Evolutionary conservation across 2,797 vertebrate genomes (phyloP).

Genomic region (Selene dorsalis): DNA sequence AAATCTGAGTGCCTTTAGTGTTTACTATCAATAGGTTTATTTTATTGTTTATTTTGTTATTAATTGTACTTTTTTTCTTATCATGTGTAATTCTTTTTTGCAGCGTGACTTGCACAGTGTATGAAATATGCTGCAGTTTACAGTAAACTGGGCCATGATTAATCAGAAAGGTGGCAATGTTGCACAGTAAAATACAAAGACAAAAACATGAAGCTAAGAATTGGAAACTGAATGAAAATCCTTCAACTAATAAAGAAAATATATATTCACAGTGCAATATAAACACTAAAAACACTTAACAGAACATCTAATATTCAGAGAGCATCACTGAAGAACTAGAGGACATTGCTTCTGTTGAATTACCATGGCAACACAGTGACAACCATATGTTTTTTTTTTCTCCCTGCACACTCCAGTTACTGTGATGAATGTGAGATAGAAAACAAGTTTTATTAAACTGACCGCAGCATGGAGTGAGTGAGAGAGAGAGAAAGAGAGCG

Average conservation of each 20-base stretch:
- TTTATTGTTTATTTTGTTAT: neutral
- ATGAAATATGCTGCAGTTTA: neutral
- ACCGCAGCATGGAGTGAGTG: neutral
- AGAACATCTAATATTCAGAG: neutral
- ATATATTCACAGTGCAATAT: too few species aligned
- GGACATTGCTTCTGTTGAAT: slow-evolving; percentile 62
- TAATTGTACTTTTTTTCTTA: neutral
- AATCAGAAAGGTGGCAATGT: neutral
- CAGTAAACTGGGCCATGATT: neutral
- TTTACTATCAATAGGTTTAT: too few species aligned
- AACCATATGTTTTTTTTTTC: neutral
- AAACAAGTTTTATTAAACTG: slow-evolving; percentile 17
- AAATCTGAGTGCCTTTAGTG: neutral
- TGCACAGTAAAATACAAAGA: neutral
- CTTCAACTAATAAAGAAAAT: neutral
- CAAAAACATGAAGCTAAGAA: neutral
- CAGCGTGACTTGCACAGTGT: neutral
- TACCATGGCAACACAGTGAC: slow-evolving; percentile 62
- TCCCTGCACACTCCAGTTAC: slow-evolving; percentile 36
- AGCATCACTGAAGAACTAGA: slow-evolving; percentile 23
- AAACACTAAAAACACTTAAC: neutral
- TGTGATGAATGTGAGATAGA: slow-evolving; percentile 11
- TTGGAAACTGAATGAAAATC: neutral
- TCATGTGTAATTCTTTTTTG: neutral
- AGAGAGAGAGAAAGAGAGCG: neutral